These are phyloP conservation scores for Parasteatoda lunata DNA, from an alignment of 2,888 invertebrate species.

Conservation along the genomic window DNA sequence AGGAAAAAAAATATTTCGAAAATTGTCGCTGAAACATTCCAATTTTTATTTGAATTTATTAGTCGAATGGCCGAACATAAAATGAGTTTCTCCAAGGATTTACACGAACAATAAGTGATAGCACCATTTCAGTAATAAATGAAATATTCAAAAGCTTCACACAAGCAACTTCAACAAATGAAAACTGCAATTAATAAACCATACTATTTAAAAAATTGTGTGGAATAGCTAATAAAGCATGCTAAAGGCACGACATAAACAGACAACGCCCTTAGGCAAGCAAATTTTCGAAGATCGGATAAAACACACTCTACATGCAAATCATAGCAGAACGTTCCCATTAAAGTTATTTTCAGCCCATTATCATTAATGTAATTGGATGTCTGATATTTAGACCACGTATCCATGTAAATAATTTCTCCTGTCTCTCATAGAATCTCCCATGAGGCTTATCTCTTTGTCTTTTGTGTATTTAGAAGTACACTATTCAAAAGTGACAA, in stretches of 20 bases:
- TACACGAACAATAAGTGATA: no score
- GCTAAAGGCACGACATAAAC: constrained; percentile 46
- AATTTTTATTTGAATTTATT: no score
- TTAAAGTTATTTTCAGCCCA: constrained; percentile 65
- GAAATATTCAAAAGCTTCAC: no score
- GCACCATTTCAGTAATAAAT: no score
- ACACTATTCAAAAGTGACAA: no score
- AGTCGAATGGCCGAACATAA: no score
- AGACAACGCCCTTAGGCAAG: constrained; percentile 63
- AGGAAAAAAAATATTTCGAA: no score
- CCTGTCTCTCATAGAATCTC: constrained; percentile 7
- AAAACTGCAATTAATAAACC: no score
- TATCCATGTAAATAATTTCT: constrained; percentile 61
- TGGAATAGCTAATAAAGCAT: constrained; percentile 63
- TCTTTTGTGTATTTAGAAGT: constrained; percentile 13
- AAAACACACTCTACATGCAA: constrained; percentile 58
- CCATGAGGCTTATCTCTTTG: constrained; percentile 8
- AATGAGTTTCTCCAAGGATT: no score
- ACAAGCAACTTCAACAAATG: no score
- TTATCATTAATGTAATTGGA: constrained; percentile 68
- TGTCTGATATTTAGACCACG: constrained; percentile 61
- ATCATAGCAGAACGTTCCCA: constrained; percentile 32
- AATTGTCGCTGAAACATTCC: no score
- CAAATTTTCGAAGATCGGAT: constrained; percentile 41
- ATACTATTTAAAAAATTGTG: no score